Evolutionary conservation across 1,140 invertebrate genomes (phyloP).

Genomic region (Triops cancriformis): DNA sequence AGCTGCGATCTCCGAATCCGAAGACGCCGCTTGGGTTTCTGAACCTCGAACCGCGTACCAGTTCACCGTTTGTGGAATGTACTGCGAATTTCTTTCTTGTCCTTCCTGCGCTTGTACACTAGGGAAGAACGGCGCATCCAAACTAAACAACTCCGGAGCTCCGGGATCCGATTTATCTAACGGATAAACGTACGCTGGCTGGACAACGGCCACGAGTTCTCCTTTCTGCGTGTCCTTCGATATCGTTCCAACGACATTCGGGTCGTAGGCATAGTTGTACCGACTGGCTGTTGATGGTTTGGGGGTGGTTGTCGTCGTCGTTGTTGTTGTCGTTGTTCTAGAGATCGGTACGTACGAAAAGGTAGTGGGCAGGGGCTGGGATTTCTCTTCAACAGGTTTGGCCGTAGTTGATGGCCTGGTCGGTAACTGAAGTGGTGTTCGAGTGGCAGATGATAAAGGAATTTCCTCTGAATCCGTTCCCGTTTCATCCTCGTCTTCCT

Average conservation of each 20-base stretch:
- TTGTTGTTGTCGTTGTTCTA: not conserved
- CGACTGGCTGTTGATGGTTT: not conserved
- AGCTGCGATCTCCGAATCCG: not conserved
- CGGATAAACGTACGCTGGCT: constrained; percentile 21
- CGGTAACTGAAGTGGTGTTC: not conserved
- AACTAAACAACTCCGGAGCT: constrained; percentile 16
- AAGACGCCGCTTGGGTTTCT: not conserved
- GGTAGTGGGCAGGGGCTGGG: not conserved
- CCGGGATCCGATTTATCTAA: not conserved
- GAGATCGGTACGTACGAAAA: not conserved
- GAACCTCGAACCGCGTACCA: not conserved
- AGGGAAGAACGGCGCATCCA: constrained; percentile 26
- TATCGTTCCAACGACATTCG: not conserved
- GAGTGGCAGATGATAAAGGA: not conserved
- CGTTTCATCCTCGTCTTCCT: not conserved
- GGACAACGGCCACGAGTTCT: constrained; percentile 18
- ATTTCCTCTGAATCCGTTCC: not conserved
- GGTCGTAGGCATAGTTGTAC: not conserved
- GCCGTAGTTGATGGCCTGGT: not conserved
- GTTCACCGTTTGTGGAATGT: not conserved
- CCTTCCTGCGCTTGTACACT: not conserved
- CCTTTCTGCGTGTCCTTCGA: constrained; percentile 14
- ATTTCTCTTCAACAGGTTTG: not conserved
- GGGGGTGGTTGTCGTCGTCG: not conserved
- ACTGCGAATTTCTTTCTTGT: not conserved